Evolutionary conservation across 2,797 vertebrate species (phyloP).

Genomic region (Arnoldichthys spilopterus): DNA sequence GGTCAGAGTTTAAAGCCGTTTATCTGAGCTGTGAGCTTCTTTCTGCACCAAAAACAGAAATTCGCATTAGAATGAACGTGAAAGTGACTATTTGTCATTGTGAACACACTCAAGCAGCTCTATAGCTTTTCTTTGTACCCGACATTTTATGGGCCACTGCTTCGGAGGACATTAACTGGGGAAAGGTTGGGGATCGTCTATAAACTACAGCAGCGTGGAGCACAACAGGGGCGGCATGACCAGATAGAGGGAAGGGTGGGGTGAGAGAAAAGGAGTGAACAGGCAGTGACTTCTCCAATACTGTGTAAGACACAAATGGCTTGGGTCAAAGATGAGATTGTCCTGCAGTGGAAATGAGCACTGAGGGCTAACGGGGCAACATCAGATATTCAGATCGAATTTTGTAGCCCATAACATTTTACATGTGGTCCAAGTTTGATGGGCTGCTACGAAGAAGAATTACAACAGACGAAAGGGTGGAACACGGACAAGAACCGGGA

Average conservation of each 20-base stretch:
- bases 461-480: not conserved
- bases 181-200: conserved; percentile 54
- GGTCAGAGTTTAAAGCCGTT: no score
- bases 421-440: not conserved
- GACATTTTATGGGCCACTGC: conserved; percentile 40
- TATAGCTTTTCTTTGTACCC: conserved; percentile 54
- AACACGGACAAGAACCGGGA: not conserved
- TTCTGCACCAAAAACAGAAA: no score
- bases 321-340: no score
- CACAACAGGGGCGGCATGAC: not conserved
- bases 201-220: conserved; percentile 39
- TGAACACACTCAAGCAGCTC: no score
- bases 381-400: not conserved
- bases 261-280: not conserved
- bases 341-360: not conserved
- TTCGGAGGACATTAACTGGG: conserved; percentile 42
- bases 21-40: no score
- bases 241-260: not conserved
- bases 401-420: no score
- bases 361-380: not conserved
- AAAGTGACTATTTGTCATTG: no score
- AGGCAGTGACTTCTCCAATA: not conserved
- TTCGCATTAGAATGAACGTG: no score
- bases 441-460: not conserved
- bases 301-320: not conserved